These are phyloP conservation scores for Drosophila lowei DNA, from an alignment of 1,140 invertebrate species.

Conservation along the genomic window DNA sequence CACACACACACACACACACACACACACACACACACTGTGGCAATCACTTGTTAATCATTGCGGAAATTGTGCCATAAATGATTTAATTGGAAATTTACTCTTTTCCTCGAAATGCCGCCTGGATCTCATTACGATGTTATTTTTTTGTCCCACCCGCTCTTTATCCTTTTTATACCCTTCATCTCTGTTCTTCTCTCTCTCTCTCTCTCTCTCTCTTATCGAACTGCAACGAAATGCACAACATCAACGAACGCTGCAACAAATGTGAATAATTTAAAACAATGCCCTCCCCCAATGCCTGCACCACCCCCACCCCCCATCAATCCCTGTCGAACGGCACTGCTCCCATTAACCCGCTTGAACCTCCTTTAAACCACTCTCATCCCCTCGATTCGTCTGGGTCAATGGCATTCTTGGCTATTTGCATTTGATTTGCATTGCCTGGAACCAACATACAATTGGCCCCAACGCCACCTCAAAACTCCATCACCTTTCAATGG, in stretches of 20 bases:
- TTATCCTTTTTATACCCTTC: conserved; percentile 2
- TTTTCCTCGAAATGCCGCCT: conserved; percentile 1
- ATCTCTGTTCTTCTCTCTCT: not conserved
- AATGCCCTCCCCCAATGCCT: conserved; percentile 15
- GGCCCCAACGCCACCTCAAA: conserved; percentile 1
- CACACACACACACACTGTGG: conserved; percentile 24
- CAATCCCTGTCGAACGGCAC: not conserved
- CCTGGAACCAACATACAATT: conserved; percentile 53
- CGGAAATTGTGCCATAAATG: conserved; percentile 72
- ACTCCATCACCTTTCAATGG: too few relatives aligned
- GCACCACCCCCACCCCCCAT: not conserved
- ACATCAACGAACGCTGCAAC: conserved; percentile 57
- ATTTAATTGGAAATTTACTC: conserved; percentile 64
- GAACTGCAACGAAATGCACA: conserved; percentile 63
- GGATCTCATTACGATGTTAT: conserved; percentile 7
- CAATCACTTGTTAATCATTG: conserved; percentile 74
- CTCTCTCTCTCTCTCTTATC: conserved; percentile 26
- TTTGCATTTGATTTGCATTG: conserved; percentile 81
- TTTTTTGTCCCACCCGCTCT: not conserved
- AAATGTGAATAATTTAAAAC: conserved; percentile 79
- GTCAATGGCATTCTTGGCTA: conserved; percentile 80
- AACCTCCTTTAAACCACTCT: not conserved
- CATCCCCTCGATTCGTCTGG: conserved; percentile 21
- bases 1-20: conserved; percentile 3
- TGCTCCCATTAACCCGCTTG: not conserved